Base-by-base conservation (phyloP, 2,888 invertebrate species). In the Drosophila borborema region DNA sequence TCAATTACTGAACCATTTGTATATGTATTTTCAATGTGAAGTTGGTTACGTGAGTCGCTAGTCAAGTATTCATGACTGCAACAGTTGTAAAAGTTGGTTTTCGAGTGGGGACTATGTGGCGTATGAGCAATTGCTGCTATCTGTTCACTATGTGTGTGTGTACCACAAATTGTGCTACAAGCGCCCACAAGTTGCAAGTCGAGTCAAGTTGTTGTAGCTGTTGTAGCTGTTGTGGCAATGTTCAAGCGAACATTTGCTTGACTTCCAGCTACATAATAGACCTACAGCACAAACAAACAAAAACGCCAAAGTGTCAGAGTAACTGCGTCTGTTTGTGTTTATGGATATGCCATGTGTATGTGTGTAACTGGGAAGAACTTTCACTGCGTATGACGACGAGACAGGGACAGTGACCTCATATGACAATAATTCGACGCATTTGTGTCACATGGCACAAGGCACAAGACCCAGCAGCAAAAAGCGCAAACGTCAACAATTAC, bases 351-450 rank as follows among this genome's bases (percentile, higher is more conserved):
- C 38, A 54, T 56, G 45, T 48, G 36, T 64, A 54, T 60, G 46
- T 34, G 64, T 60, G 55, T 49, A 46, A 34, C 36, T 54, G 64
- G 64, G 59, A 67, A 60, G 65, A 89, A 86, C 86, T 87, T 90
- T 90, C 86, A 89, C 87, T 90, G 63, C 36, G 55, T 48, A 59
- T 58, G 59, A 60, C 75, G 64, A 70, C 80, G 64, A 70, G 80
- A 66, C 72, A 82, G 74, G 89, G 78, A 87, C 90, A 87, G 81
- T 89, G 90, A 90, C 86, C 90, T 89, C 90, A 82, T 73, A 73
- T 82, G 87, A 89, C 78, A 87, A 90, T 87, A 89, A 87, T 90
- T 82, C 88, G 86, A 89, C 81, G 90, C 89, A 90, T 90, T 83
- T 88, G 82, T 90, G 89, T 76, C 89, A 91, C 68, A 80, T 54